Base-by-base conservation (phyloP, 2,113 vertebrate species). In the Hydrolagus affinis region DNA sequence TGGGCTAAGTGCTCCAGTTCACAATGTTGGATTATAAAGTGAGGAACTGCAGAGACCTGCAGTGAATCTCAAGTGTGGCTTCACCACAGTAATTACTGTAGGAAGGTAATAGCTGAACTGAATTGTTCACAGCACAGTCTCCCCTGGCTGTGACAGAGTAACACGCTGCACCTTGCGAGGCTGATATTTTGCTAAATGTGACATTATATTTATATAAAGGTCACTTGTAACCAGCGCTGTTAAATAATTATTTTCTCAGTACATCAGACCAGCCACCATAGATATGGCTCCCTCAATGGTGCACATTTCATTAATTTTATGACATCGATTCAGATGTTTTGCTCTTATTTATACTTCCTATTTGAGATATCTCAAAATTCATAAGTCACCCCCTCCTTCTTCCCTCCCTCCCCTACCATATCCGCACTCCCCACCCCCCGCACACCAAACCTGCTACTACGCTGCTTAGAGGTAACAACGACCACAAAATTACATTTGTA, bases 151-250 rank as follows among this genome's bases (percentile, higher is more conserved):
- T 73, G 88, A 88, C 85, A 89, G 87, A 87, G 87, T 88, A 87
- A 85, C 70, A 15, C 89, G 87, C 32, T 90, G 88, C 89, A 90
- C 77, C 85, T 86, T 59, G 86, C 88, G 86, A 89, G 87, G 86
- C 70, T 90, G 89, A 87, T 87, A 90, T 86, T 83, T 90, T 93
- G 86, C 88, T 90, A 90, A 91, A 91, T 92, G 90, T 89, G 88
- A 89, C 85, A 89, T 87, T 88, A 86, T 91, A 86, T 91, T 88
- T 88, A 88, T 89, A 87, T 89, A 88, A 91, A 90, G 87, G 91
- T 87, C 88, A 90, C 74, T 86, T 87, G 87, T 88, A 90, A 86
- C 87, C 88, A 88, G 57, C 0, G 30, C 85, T 87, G 88, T 87
- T 89, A 91, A 86, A 86, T 86, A 86, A 90, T 90, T 88, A 88